A percentile compares a stretch with the other conserved stretches of the same genome.
phyloP scores from a whole-genome alignment of 35 echinoderm and acorn worm species.

The Eucidaris tribuloides region DNA sequence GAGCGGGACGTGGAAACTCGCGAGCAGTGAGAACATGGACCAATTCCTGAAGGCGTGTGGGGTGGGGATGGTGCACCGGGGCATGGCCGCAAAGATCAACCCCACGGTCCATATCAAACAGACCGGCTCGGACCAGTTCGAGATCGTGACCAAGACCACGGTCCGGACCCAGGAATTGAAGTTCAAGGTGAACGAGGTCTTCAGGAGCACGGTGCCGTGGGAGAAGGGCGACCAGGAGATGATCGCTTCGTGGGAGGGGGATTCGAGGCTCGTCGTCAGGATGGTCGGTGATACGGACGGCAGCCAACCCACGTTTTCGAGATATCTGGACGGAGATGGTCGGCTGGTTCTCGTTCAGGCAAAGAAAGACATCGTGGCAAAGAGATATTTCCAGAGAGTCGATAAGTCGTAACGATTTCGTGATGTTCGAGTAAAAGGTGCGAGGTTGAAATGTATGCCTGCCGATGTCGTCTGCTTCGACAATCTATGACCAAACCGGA shows the following conservation, averaged over 20 bases:
- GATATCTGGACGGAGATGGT: conserved; percentile 53
- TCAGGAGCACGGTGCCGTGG: conserved; percentile 49
- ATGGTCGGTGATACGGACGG: conserved; percentile 26
- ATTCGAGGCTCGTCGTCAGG: conserved; percentile 46
- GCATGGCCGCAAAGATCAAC: conserved; percentile 8
- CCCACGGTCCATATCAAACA: conserved; percentile 43
- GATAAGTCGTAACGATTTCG: no score
- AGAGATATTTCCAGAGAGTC: conserved; percentile 58
- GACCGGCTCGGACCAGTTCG: conserved; percentile 21
- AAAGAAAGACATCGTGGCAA: conserved; percentile 43
- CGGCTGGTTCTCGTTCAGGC: conserved; percentile 50
- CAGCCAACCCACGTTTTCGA: conserved; percentile 1
- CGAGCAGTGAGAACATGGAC: conserved; percentile 62
- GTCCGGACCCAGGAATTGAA: background rate
- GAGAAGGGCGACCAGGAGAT: conserved; percentile 41
- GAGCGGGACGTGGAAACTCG: conserved; percentile 67
- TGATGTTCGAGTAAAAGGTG: no score
- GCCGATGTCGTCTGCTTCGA: no score
- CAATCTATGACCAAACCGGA: no score
- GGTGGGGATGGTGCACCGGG: conserved; percentile 35
- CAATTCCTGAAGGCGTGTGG: conserved; percentile 65
- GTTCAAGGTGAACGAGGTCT: conserved; percentile 45
- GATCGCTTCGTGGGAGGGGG: conserved; percentile 47
- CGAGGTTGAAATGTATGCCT: no score
- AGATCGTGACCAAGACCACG: conserved; percentile 24